These are phyloP conservation scores for Prietella phreatophila DNA, from an alignment of 2,113 vertebrate genomes.

Conservation along the genomic window DNA sequence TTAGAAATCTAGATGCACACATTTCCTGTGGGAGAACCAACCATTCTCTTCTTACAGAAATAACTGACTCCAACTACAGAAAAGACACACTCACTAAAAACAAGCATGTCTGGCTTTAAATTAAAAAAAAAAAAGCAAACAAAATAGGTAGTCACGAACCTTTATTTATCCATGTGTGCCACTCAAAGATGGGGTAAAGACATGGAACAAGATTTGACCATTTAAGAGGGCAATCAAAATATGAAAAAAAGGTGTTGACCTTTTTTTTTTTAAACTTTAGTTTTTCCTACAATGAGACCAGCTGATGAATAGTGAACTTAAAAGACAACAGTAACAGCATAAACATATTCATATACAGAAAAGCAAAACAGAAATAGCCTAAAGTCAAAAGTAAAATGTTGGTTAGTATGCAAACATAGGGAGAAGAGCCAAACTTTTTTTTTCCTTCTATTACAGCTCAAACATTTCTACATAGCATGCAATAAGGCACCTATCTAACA, in stretches of 20 bases:
- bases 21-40: neutral
- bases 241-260: constrained; percentile 70
- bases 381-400: constrained; percentile 74
- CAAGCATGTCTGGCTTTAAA: too few species aligned
- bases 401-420: constrained; percentile 71
- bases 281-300: constrained; percentile 69
- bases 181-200: constrained; percentile 70
- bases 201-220: constrained; percentile 71
- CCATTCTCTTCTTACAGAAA: neutral
- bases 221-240: constrained; percentile 65
- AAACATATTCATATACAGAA: constrained; percentile 75
- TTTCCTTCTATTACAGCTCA: constrained; percentile 68
- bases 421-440: constrained; percentile 68
- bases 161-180: constrained; percentile 81
- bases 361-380: constrained; percentile 65
- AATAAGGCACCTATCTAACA: constrained; percentile 84
- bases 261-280: constrained; percentile 44
- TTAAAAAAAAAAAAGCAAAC: constrained; percentile 19
- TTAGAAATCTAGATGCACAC: neutral
- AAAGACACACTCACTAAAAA: neutral
- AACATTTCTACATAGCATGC: constrained; percentile 81
- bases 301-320: constrained; percentile 64
- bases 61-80: neutral
- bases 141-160: constrained; percentile 71
- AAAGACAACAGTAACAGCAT: constrained; percentile 74